A percentile compares a stretch with the other conserved stretches of the same genome.
These are phyloP conservation scores for Agrotis segetum DNA, from an alignment of 2,888 invertebrate species.

Conservation along the genomic window DNA sequence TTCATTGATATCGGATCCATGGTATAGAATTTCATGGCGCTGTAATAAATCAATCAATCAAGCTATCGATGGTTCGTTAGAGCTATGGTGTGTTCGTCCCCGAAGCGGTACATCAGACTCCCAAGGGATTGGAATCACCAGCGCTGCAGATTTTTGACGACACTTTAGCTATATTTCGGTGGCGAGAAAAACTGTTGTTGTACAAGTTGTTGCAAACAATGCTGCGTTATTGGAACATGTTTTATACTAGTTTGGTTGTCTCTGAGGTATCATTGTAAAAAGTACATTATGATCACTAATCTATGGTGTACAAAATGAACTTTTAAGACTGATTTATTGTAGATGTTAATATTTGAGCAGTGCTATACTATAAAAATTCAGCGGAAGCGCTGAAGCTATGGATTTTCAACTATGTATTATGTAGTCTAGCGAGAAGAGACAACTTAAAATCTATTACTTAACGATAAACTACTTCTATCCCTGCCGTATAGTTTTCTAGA, in stretches of 20 bases:
- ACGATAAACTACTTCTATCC: too few relatives aligned
- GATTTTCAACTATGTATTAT: too few relatives aligned
- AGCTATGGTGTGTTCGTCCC: constrained; percentile 41
- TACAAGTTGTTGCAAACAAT: background rate
- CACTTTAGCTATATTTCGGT: constrained; percentile 14
- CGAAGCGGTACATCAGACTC: constrained; percentile 35
- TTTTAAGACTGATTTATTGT: too few relatives aligned
- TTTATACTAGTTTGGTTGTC: background rate
- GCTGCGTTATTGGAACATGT: background rate
- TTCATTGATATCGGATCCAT: constrained; percentile 24
- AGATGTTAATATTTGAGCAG: too few relatives aligned
- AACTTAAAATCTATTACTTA: too few relatives aligned
- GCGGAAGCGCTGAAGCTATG: too few relatives aligned
- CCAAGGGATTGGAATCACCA: constrained; percentile 44
- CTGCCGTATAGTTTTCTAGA: too few relatives aligned
- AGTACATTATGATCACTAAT: background rate
- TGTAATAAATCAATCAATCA: constrained; percentile 55
- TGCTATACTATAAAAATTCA: too few relatives aligned
- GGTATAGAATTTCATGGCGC: constrained; percentile 42
- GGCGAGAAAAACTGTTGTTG: constrained; percentile 7
- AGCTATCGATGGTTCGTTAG: constrained; percentile 55
- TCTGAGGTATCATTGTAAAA: background rate
- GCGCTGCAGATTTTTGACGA: constrained; percentile 36
- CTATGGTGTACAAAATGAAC: too few relatives aligned
- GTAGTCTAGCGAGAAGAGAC: too few relatives aligned